Percentiles rank a stretch among this genome's conserved stretches.
Conservation (phyloP, 2,888 invertebrate species). For the Oscheius sp. region DNA sequence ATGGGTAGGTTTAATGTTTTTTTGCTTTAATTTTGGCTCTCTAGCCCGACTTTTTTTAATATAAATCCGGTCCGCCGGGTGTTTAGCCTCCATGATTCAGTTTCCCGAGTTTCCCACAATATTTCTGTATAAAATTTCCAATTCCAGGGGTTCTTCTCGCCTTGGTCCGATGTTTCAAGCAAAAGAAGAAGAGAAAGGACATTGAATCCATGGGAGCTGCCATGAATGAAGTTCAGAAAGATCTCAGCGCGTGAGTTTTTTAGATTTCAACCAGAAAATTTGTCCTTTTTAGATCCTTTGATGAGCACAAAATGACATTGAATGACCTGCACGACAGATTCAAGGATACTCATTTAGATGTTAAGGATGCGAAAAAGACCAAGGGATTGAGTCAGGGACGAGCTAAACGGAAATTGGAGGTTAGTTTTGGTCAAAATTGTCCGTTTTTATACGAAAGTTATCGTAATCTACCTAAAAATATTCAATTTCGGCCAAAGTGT, state of each 20-base stretch:
- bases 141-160: constrained; percentile 19
- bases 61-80: neutral
- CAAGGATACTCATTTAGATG: constrained; percentile 52
- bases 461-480: too few relatives aligned
- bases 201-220: constrained; percentile 15
- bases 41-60: too few relatives aligned
- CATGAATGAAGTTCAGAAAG: neutral
- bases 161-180: constrained; percentile 16
- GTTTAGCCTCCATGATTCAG: neutral
- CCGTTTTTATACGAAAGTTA: too few relatives aligned
- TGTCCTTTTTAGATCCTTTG: constrained; percentile 42
- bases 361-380: constrained; percentile 47
- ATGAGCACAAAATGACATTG: constrained; percentile 61
- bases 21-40: too few relatives aligned
- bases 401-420: constrained; percentile 44
- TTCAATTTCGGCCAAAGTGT: too few relatives aligned
- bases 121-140: neutral
- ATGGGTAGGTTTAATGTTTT: constrained; percentile 9
- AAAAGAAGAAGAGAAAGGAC: constrained; percentile 13
- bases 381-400: constrained; percentile 46
- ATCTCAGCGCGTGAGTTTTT: constrained; percentile 18
- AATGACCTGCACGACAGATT: too few relatives aligned
- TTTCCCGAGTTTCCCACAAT: neutral
- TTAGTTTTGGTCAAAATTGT: too few relatives aligned
- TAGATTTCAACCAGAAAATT: too few relatives aligned